A percentile compares a stretch with the other conserved stretches of the same genome.
phyloP scores from a whole-genome alignment of 1,140 invertebrate genomes.

The Procambarus virginalis region DNA sequence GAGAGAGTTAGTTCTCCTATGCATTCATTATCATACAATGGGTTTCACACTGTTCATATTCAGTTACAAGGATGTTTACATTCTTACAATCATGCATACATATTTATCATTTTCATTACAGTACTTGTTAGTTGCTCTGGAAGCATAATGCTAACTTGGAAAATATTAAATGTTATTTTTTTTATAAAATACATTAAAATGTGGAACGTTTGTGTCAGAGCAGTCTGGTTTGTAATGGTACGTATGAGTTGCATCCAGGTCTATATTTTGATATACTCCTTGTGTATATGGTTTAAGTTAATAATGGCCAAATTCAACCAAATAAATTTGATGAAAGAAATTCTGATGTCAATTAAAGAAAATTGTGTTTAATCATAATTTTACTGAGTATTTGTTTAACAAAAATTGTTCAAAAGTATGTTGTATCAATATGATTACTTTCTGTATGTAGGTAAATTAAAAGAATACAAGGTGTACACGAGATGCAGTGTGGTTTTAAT shows the following conservation, averaged over 20 bases:
- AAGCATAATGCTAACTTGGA: neutral
- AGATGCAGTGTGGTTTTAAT: neutral
- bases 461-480: neutral
- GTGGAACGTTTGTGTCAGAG: neutral
- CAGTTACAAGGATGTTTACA: neutral
- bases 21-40: conserved; percentile 11
- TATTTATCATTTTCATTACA: conserved; percentile 34
- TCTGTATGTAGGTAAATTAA: neutral
- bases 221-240: neutral
- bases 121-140: conserved; percentile 8
- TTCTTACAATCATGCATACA: conserved; percentile 26
- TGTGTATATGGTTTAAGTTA: neutral
- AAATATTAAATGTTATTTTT: conserved; percentile 9
- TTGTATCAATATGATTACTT: neutral
- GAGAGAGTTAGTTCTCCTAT: conserved; percentile 27
- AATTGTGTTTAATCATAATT: too few species aligned
- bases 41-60: conserved; percentile 17
- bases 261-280: neutral
- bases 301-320: neutral
- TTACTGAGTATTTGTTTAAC: too few species aligned
- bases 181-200: neutral
- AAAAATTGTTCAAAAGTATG: too few species aligned
- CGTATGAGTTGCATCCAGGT: neutral
- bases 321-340: too few species aligned
- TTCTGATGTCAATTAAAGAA: too few species aligned